Evolutionary conservation across 2,113 vertebrate genomes (phyloP), one percentile per base, ranked within the genome.

Genomic region (Grammatotria lemairii): DNA sequence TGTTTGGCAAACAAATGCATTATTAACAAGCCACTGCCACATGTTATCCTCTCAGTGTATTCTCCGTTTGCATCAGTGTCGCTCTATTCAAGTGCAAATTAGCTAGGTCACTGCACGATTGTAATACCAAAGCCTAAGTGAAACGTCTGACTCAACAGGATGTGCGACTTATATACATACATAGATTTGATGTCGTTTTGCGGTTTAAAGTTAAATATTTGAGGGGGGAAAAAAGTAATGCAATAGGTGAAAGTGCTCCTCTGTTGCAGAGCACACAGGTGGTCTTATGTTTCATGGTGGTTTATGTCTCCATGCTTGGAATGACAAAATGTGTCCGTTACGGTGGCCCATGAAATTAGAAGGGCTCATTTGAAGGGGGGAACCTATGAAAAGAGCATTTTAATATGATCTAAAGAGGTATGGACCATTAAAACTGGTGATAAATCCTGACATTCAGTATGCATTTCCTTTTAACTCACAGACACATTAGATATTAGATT

Each of bases 1-100:
- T 95, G 93, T 95, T 94, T 92, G 91, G 93, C 92, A 95, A 95
- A 95, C 94, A 93, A 93, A 95, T 95, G 94, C 88, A 95, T 96
- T 95, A 95, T 96, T 96, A 94, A 95, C 93, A 88, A 95, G 90
- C 87, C 85, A 78, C 87, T 79, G 92, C 92, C 94, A 94, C 92
- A 92, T 94, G 89, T 85, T 89, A 86, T 93, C 90, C 90, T 91
- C 57, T 82, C 89, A 11, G 90, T 63, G 82, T 55, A 80, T 84
- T 90, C 83, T 89, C 79, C 54, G 45, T 88, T 90, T 83, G 86
- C 83, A 47, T 89, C 87, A 78, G 38, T 86, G 23, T 92, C 83
- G 88, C 85, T 81, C 57, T 8, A 88, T 93, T 94, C 92, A 91
- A 89, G 92, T 93, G 91, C 84, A 94, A 95, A 95, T 94, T 53